Conservation (phyloP, 2,113 vertebrate genomes). For the Odontophorus gujanensis region DNA sequence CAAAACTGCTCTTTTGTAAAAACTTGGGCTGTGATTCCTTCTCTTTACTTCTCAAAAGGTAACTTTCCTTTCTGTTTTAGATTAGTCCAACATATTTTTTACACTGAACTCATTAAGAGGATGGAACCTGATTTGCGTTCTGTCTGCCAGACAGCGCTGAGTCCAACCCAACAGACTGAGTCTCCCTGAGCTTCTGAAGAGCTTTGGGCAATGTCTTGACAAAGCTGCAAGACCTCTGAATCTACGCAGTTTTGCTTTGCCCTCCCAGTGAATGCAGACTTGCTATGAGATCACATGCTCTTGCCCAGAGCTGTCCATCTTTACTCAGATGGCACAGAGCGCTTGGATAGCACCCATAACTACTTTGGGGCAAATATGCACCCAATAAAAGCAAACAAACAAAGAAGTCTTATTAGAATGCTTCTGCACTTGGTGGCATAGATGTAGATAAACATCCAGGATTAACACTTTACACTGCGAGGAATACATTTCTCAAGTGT, state of each 20-base stretch:
- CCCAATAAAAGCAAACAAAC: neutral
- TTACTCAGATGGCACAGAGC: neutral
- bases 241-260: neutral
- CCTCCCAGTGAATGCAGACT: accelerated
- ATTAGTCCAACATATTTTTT: neutral
- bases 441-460: accelerated
- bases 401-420: neutral
- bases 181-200: neutral
- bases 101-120: neutral
- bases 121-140: neutral
- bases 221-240: neutral
- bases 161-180: neutral
- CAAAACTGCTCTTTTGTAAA: neutral
- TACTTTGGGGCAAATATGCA: neutral
- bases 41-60: neutral
- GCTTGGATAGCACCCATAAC: neutral
- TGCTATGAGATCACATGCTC: accelerated
- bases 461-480: neutral
- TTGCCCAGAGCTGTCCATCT: neutral
- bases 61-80: neutral
- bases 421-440: neutral
- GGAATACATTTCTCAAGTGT: neutral
- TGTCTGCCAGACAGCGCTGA: neutral
- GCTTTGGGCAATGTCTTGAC: neutral
- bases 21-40: neutral